Evolutionary conservation across 2,888 invertebrate species (phyloP), one percentile per base, ranked within the genome.

Genomic region (Dysmachus trigonus): DNA sequence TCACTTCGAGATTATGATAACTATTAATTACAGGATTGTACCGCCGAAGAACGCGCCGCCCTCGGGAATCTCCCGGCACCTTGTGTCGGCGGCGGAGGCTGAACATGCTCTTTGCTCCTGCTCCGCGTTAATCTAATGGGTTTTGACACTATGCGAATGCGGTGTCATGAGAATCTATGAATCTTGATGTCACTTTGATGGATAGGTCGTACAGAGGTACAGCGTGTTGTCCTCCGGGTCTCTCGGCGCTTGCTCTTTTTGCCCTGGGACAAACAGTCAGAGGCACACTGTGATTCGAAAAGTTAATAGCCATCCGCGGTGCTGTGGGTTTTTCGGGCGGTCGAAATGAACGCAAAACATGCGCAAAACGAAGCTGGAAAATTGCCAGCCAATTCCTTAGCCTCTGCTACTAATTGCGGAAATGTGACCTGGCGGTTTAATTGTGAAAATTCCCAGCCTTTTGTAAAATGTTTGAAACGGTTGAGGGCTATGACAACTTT

Each of bases 161-260:
- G 33, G 74, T 85, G 85, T 85, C 85, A 77, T 85, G 85, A 77
- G 85, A 85, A 85, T 76, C 53, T 85, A 77, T 85, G 85, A 77
- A 77, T 85, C 76, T 76, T 85, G 53, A 85, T 85, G 85, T 85
- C 85, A 85, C 62, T 76, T 76, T 76, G 76, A 76, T 76, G 53
- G 76, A 85, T 85, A 85, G 85, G 85, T 85, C 85, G 38, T 76
- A n/a, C 85, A 85, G 41, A 30, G 31, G 71, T 72, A 41, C 41
- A 30, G 27, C 72, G 30, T n/a, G n/a, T n/a, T 72, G 83, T 83
- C 83, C 83, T 83, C 72, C 31, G 33, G 33, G 38, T 4, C 18
- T 71, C 41, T 72, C 72, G 22, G 8, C 7, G 18, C 41, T 41
- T 71, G 15, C 5, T 47, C 1, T 30, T 30, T 35, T 41, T n/a